Evolutionary conservation across 2,888 invertebrate genomes (phyloP).

Genomic region (Chelonus formosanus): DNA sequence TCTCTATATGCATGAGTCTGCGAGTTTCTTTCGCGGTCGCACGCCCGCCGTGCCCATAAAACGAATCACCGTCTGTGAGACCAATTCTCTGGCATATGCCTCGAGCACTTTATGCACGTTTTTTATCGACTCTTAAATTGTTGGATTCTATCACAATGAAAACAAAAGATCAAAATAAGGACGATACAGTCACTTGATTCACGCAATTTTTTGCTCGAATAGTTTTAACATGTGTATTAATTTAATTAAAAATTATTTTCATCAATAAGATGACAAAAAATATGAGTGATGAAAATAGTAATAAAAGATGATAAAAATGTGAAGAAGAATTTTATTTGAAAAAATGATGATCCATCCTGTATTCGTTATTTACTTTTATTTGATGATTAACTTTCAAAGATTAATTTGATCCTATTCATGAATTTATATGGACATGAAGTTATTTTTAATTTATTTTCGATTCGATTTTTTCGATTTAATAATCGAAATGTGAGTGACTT

Average conservation of each 20-base stretch:
- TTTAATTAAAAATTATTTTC: constrained; percentile 2
- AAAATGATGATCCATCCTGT: too few relatives aligned
- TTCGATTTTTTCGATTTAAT: too few relatives aligned
- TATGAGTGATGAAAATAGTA: constrained; percentile 3
- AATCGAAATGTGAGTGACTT: too few relatives aligned
- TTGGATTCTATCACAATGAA: neutral
- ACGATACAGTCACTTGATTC: neutral
- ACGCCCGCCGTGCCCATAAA: constrained; percentile 58
- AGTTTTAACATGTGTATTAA: constrained; percentile 1
- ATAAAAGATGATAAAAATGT: too few relatives aligned
- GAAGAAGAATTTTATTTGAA: neutral
- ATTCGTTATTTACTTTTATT: too few relatives aligned
- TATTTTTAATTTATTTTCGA: too few relatives aligned
- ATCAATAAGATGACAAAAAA: too few relatives aligned
- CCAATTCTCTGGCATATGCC: constrained; percentile 14
- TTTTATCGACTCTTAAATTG: constrained; percentile 40
- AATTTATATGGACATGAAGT: too few relatives aligned
- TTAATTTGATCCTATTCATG: too few relatives aligned
- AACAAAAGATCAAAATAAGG: constrained; percentile 2
- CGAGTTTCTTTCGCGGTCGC: constrained; percentile 57
- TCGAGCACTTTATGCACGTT: constrained; percentile 50
- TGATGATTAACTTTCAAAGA: too few relatives aligned
- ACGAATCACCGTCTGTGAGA: constrained; percentile 48
- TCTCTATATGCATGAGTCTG: constrained; percentile 58
- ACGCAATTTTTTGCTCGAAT: constrained; percentile 4